Base-by-base conservation (phyloP, 2,888 invertebrate species). In the Drosophila stalkeri region DNA sequence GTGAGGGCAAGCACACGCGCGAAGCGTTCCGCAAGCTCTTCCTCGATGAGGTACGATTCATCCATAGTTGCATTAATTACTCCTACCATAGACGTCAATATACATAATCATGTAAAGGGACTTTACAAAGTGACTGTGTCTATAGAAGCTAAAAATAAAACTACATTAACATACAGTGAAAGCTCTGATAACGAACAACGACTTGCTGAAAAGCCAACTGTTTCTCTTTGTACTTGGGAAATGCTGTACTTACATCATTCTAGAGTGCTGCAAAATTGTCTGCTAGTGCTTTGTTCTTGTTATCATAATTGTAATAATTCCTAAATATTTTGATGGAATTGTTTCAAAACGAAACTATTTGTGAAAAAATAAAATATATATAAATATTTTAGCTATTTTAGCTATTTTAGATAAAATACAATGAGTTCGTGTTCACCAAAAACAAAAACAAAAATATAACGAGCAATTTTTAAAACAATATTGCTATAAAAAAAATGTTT, bases 1-100 rank as follows among this genome's bases (percentile, higher is more conserved):
- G 92, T 55, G 93, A 93, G 85, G 92, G 92, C 5, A 93, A 92
- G 77, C 93, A 93, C 77, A 92, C 93, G 14, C 83, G 93, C 31
- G 93, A 93, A 79, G 92, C 91, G 66, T 93, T 93, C 74, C 87
- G 91, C 63, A 93, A 92, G 75, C 77, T 92, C 18, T 93, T 93
- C 77, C 82, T 91, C 43, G 91, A 93, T 70, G 91, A 92, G 92
- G 93, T 93, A 77, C 90, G 93, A n/a, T 57, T 11, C 52, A 60
- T 18, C 49, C 37, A 61, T 37, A 70, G 47, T 62, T 64, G 55
- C 63, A 47, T 72, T 72, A 72, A 81, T 81, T 78, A 69, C 63
- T 27, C n/a, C 12, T 6, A 16, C 47, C 20, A 35, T 31, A 33
- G 11, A 51, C 33, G 33, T 51, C 31, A 9, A 20, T 46, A 23